Base-by-base conservation (phyloP, 2,888 invertebrate species). In the Shargacucullia verbasci region DNA sequence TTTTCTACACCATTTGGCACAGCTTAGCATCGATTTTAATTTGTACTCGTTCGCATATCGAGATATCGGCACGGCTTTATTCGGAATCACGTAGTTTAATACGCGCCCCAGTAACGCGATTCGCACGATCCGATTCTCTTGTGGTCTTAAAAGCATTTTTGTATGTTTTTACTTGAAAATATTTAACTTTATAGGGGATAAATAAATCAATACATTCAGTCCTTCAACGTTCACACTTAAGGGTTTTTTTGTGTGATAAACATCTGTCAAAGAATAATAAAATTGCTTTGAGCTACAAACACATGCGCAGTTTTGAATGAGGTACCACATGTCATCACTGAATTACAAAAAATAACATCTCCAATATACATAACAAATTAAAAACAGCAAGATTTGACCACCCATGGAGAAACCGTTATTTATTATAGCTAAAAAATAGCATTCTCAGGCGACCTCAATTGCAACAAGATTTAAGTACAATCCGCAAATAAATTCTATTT, bases 21-120 rank as follows among this genome's bases (percentile, higher is more conserved):
- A 70, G 80, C 82, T 80, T 70, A 72, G 70, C 79, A 82, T 84
- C 83, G 84, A 84, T 85, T 84, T 82, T 84, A 85, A 84, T 83
- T 75, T 73, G 68, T 76, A 73, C 64, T 75, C 70, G 62, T 59
- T 75, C 56, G 68, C 53, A 68, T 76, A 65, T 65, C 74, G 66
- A 53, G 72, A 74, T 70, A 72, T 72, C 63, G 77, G 47, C 9
- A 59, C 62, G 58, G 69, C 68, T 63, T 76, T 71, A 78, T 79
- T 77, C 74, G 47, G 52, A 76, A 72, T 65, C 77, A 70, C 59
- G 69, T 66, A 69, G 73, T 77, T 78, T 76, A 62, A 73, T 66
- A 60, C 64, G 73, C 73, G 77, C 72, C 53, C 62, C 71, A 70
- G 68, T 78, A 75, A 78, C 60, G 68, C 55, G 61, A 70, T 74